Base-by-base conservation (phyloP, 2,797 vertebrate species). In the Anguilla megastoma region DNA sequence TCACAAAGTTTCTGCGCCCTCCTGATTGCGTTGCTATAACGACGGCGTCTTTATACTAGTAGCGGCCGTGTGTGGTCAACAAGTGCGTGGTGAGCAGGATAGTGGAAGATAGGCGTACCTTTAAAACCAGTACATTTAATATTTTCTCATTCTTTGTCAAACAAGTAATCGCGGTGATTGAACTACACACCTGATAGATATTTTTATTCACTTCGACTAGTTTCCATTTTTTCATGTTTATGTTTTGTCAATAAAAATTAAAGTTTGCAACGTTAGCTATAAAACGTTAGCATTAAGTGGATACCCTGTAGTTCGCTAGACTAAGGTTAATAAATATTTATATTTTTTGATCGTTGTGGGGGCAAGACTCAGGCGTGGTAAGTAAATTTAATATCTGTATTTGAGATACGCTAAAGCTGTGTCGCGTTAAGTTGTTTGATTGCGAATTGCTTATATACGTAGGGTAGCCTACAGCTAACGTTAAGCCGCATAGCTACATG, bases 21-120 rank as follows among this genome's bases (percentile, higher is more conserved):
- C 2, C 30, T 30, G 30, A 14, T 76, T 76, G 74, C 74, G 74
- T 76, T 76, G 74, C 74, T 76, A 76, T 76, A 76, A 76, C 74
- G 36, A 76, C 74, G 74, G 33, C 33, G 74, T 76, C 14, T 14
- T 76, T 76, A 5, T 76, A 36, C 74, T 33, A 41, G 33, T 14
- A 41, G 74, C 74, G 36, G 74, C 30, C 63, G n/a, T 36, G 71
- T 76, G 74, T 76, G 33, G 74, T 36, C 33, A 76, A 41, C 33
- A 41, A 76, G 33, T 41, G 71, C 71, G 12, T 41, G 71, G 30
- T 36, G 71, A 76, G 12, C 71, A 76, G 16, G 33, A 41, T 16
- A 41, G 30, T 41, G 69, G 2, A 71, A 30, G 69, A 30, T 8
- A 76, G 12, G 12, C 71, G 16, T 12, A 2, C 30, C 30, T 76